phyloP scores from a whole-genome alignment of 1,140 invertebrate genomes.

The Schlechtendalia chinensis region DNA sequence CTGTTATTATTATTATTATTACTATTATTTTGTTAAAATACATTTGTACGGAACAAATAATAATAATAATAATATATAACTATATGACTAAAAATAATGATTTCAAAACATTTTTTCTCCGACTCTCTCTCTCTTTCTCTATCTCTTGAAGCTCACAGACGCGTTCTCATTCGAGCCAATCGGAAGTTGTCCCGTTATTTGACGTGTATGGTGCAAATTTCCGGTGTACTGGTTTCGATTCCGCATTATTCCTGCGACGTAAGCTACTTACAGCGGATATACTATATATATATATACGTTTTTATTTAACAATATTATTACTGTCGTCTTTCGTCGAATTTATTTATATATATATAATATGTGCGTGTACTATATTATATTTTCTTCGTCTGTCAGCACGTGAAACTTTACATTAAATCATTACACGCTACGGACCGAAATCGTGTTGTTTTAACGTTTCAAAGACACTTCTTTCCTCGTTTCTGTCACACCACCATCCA shows the following conservation, averaged over 20 bases:
- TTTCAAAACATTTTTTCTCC: background rate
- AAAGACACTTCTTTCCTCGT: background rate
- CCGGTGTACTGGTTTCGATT: conserved; percentile 19
- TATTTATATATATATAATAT: background rate
- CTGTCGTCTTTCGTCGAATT: background rate
- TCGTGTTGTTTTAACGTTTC: background rate
- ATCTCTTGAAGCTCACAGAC: background rate
- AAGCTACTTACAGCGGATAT: background rate
- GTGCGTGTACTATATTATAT: background rate
- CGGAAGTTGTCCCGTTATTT: conserved; percentile 20
- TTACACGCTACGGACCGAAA: background rate
- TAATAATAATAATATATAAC: background rate
- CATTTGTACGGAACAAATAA: conserved; percentile 16
- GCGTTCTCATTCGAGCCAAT: background rate
- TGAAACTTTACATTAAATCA: background rate
- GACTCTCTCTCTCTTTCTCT: background rate
- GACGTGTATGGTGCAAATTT: conserved; percentile 8
- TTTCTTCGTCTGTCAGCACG: background rate
- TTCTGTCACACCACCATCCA: background rate
- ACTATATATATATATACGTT: background rate
- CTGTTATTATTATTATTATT: no score
- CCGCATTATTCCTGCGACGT: background rate
- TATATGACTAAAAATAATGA: background rate
- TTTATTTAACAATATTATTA: background rate
- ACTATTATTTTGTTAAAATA: conserved; percentile 1